Conservation (phyloP, 2,113 vertebrate species). For the Daphoenositta chrysoptera region DNA sequence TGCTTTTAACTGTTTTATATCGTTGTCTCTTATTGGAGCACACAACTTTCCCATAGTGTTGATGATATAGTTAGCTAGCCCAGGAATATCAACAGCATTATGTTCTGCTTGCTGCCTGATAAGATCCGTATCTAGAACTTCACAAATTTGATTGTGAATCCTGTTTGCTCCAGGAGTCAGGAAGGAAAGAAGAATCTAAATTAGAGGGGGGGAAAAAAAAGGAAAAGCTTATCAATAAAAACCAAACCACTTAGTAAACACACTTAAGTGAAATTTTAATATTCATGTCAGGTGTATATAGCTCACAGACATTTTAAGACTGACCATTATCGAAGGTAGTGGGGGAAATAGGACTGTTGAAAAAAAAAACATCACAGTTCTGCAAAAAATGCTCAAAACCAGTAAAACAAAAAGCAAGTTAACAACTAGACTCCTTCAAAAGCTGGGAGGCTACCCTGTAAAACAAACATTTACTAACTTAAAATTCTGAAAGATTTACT, state of each 20-base stretch:
- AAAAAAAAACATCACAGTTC: not conserved
- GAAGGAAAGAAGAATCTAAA: conserved; percentile 88
- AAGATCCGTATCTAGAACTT: conserved; percentile 89
- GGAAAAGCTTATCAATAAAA: not conserved
- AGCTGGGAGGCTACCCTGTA: not conserved
- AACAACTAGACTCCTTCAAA: not conserved
- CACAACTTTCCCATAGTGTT: conserved; percentile 90
- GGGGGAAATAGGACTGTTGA: not conserved
- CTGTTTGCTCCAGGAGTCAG: conserved; percentile 88
- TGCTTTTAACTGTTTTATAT: conserved; percentile 84
- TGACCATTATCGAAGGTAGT: not conserved
- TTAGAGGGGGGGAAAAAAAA: not conserved
- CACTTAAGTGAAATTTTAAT: not conserved
- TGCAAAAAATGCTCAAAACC: not conserved
- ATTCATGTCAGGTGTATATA: not conserved
- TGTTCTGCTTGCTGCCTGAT: conserved; percentile 91
- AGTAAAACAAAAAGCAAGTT: not conserved
- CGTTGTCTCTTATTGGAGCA: conserved; percentile 84
- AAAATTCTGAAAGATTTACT: not conserved
- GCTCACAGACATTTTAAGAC: not conserved
- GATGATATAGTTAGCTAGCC: conserved; percentile 86
- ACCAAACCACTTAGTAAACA: not conserved
- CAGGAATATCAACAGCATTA: conserved; percentile 85
- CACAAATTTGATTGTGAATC: conserved; percentile 88
- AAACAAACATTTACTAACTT: not conserved